Evolutionary conservation across 2,797 vertebrate species (phyloP), one percentile per base, ranked within the genome.

Genomic region (Melanogrammus aeglefinus): DNA sequence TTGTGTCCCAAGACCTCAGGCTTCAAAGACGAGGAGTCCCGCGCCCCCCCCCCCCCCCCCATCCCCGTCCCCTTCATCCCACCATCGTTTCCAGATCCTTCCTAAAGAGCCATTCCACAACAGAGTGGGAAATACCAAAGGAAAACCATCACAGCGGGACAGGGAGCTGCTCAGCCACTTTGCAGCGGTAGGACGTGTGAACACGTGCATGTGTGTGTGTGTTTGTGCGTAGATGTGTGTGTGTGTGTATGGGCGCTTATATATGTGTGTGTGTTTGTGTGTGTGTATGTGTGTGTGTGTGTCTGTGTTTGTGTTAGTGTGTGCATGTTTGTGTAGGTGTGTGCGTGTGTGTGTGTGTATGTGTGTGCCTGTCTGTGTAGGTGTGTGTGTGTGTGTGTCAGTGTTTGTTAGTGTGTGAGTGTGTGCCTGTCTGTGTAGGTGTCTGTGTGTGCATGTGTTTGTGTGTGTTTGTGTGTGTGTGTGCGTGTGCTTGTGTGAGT

Each of bases 121-220:
- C 77, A 84, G 84, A 87, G 83, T 83, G 85, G 89, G 90, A 91
- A 89, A 90, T 92, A 90, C 91, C 89, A 87, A 77, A 51, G 38
- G 47, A 88, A 90, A 91, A 81, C 87, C 79, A 0, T 86, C 85
- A 77, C 89, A 90, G 88, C 89, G 84, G 87, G 90, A 86, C 85
- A 88, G 13, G 27, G 74, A 80, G 87, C 87, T 81, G 80, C 83
- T 13, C 10, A 75, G 82, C 81, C 21, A 51, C 35, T 78, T 79
- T 18, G 24, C 80, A 83, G 78, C 80, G 79, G 76, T 77, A 79
- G 77, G 63, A 86, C 80, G 41, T 24, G 77, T 74, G 51, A 33
- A 36, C 44, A 57, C n/a, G 72, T 77, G 76, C 51, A 71, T 36
- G 76, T 57, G 31, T 66, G 31, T 66, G 72, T 38, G 18, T 1